Evolutionary conservation across 2,888 invertebrate genomes (phyloP), one percentile per base, ranked within the genome.

Genomic region (Luffia ferchaultella): DNA sequence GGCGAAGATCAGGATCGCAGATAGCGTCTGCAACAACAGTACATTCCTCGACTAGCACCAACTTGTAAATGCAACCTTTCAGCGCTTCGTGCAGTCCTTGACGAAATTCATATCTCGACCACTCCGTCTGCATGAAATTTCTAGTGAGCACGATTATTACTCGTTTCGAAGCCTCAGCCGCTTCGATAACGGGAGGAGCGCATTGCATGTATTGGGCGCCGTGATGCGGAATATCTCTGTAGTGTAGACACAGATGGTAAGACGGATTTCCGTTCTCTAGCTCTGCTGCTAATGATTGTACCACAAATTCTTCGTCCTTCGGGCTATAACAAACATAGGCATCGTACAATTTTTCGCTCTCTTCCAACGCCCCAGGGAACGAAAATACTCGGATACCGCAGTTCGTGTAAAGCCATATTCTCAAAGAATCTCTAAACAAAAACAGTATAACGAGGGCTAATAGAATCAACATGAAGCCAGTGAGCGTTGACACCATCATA

Each of bases 261-360:
- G 90, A 89, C 16, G 90, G 90, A 58, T 88, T 87, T 18, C 92
- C 93, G 62, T 91, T 92, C 74, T 96, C 96, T 62, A 96, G 78
- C 67, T 94, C 93, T 49, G 90, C 91, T 42, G 93, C 93, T 58
- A 96, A 86, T 48, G 92, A 91, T 63, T 93, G 92, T 54, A 93
- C 87, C 2, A 96, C 94, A 68, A 95, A 95, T 68, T 93, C 91
- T 67, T 95, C 95, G 74, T 96, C 96, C 77, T 93, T 94, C 44
- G 93, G 93, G 61, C 95, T 94, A 77, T 97, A 97, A 64, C 95
- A 90, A 15, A 97, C 92, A 70, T 96, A 97, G 46, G 94, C 96
- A 70, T 97, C 97, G 76, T 95, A 96, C 20, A 93, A 84, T 63
- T 94, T 93, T 63, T 95, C 93, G 54, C 90, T 88, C 62, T 93